Conservation (phyloP, 2,113 vertebrate genomes). For the Leucosticte australis region DNA sequence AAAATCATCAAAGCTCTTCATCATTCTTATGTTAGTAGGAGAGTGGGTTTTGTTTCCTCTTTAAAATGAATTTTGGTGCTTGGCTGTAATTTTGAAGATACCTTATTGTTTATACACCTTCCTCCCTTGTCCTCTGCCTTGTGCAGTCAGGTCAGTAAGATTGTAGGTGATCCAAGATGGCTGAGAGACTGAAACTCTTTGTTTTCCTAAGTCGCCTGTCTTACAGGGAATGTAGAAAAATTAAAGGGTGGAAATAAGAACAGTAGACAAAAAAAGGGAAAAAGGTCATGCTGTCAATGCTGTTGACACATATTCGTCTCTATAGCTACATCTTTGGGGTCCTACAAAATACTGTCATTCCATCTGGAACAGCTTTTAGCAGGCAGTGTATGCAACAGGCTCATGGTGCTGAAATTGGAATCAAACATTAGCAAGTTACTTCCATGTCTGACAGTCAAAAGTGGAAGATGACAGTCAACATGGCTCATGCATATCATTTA, state of each 20-base stretch:
- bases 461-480: slow-evolving; percentile 25
- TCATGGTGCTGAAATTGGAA: background rate
- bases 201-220: background rate
- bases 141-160: background rate
- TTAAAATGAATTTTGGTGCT: background rate
- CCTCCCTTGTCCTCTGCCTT: background rate
- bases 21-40: background rate
- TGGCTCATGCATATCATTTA: slow-evolving; percentile 17
- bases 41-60: background rate
- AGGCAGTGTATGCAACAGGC: slow-evolving; percentile 4
- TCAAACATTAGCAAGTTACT: slow-evolving; percentile 29
- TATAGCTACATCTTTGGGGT: background rate
- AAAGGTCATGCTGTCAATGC: slow-evolving; percentile 6
- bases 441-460: slow-evolving; percentile 44
- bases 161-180: background rate
- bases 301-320: background rate
- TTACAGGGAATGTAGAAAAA: background rate
- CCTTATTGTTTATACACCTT: background rate
- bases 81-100: background rate
- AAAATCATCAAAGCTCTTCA: background rate
- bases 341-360: slow-evolving; percentile 5
- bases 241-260: background rate
- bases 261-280: background rate
- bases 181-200: background rate
- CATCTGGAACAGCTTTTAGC: slow-evolving; percentile 36